Evolutionary conservation across 1,140 invertebrate genomes (phyloP).

Genomic region (Berghia stephanieae): DNA sequence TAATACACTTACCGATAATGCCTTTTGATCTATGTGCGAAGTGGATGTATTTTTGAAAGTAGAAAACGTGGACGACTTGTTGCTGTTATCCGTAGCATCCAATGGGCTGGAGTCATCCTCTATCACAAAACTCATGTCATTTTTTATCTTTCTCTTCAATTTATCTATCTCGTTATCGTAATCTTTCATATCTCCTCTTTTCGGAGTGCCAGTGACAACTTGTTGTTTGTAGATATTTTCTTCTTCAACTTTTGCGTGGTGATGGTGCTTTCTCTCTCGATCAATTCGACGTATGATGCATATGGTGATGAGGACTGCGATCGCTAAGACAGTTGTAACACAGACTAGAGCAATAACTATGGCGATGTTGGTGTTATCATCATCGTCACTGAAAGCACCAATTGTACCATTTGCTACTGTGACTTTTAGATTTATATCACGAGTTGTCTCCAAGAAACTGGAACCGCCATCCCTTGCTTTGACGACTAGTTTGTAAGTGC

Average conservation of each 20-base stretch:
- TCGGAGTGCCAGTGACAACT: background rate
- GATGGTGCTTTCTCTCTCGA: constrained; percentile 44
- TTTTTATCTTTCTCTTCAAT: constrained; percentile 51
- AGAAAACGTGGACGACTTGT: constrained; percentile 49
- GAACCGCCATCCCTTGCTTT: constrained; percentile 48
- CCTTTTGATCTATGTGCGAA: constrained; percentile 38
- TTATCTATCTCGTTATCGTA: constrained; percentile 46
- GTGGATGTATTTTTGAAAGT: constrained; percentile 50
- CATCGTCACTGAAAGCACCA: constrained; percentile 15
- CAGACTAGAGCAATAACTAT: constrained; percentile 55
- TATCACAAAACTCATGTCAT: constrained; percentile 57
- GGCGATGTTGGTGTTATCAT: constrained; percentile 50
- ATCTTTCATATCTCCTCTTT: constrained; percentile 28
- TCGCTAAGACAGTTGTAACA: constrained; percentile 51
- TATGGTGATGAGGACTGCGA: constrained; percentile 54
- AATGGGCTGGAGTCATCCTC: constrained; percentile 45
- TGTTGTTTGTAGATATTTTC: constrained; percentile 43
- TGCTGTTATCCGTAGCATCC: constrained; percentile 45
- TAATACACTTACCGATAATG: constrained; percentile 31
- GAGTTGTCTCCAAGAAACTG: constrained; percentile 38
- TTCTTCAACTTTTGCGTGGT: constrained; percentile 44
- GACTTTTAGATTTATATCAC: constrained; percentile 46
- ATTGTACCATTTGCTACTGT: constrained; percentile 46
- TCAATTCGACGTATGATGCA: constrained; percentile 53
- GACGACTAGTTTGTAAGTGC: constrained; percentile 47